Evolutionary conservation across 2,113 vertebrate genomes (phyloP).

Genomic region (Cryptotis parvus): DNA sequence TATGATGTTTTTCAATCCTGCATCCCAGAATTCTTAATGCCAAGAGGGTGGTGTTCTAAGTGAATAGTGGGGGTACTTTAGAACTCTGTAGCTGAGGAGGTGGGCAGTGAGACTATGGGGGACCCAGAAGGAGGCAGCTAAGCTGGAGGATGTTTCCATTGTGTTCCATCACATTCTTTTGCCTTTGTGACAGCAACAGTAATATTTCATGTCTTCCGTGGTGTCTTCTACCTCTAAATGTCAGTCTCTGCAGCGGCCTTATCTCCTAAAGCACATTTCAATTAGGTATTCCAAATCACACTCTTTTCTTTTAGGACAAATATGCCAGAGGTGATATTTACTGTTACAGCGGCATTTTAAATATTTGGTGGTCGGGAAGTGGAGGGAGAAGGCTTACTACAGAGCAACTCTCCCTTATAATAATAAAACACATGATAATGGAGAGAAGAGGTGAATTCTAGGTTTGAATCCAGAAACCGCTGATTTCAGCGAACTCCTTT

Average conservation of each 20-base stretch:
- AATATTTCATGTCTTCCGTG: constrained; percentile 88
- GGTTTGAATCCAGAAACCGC: constrained; percentile 44
- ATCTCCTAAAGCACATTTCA: constrained; percentile 90
- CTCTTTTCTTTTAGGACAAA: constrained; percentile 87
- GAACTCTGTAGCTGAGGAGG: neutral
- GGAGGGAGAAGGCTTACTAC: neutral
- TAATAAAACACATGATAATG: constrained; percentile 75
- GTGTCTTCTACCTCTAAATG: constrained; percentile 88
- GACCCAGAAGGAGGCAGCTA: neutral
- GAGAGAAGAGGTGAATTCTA: constrained; percentile 61
- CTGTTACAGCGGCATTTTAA: constrained; percentile 86
- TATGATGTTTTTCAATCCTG: constrained; percentile 1
- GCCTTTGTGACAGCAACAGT: constrained; percentile 83
- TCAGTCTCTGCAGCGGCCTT: constrained; percentile 86
- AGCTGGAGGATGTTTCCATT: constrained; percentile 74
- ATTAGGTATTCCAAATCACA: constrained; percentile 88
- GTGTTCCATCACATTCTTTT: constrained; percentile 74
- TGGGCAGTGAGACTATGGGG: neutral
- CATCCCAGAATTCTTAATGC: neutral
- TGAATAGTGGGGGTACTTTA: constrained; percentile 32
- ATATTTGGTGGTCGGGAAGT: constrained; percentile 56
- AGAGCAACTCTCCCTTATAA: constrained; percentile 63
- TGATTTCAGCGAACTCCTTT: constrained; percentile 75
- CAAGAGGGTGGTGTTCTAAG: constrained; percentile 61
- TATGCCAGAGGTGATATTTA: constrained; percentile 88